Percentiles rank a stretch among this genome's conserved stretches.
Evolutionary conservation across 1,140 invertebrate genomes (phyloP).

Genomic region (Leptinotarsa texana): DNA sequence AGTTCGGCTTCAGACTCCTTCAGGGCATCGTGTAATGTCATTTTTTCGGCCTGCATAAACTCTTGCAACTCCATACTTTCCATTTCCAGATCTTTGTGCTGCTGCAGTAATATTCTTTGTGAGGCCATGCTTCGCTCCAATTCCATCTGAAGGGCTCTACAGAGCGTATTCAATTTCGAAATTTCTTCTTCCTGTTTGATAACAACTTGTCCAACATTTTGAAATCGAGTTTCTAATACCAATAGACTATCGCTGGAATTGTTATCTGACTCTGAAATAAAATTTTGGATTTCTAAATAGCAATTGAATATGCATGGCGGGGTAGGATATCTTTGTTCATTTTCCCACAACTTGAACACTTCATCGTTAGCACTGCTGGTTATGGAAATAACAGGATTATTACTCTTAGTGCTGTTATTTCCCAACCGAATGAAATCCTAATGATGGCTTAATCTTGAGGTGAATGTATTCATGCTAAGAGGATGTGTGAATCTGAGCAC

Average conservation of each 20-base stretch:
- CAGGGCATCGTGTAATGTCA: slow-evolving; percentile 71
- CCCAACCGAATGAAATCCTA: too few relatives aligned
- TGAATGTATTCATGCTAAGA: too few relatives aligned
- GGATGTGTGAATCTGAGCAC: too few relatives aligned
- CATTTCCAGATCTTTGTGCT: slow-evolving; percentile 70
- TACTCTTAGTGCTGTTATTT: too few relatives aligned
- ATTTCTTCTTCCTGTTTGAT: slow-evolving; percentile 77
- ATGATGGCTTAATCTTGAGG: too few relatives aligned
- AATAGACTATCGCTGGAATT: slow-evolving; percentile 70
- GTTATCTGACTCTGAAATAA: slow-evolving; percentile 35
- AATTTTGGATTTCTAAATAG: too few relatives aligned
- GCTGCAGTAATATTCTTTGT: slow-evolving; percentile 69
- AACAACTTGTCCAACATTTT: slow-evolving; percentile 73
- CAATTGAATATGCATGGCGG: too few relatives aligned
- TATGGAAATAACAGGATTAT: too few relatives aligned
- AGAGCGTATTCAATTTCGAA: slow-evolving; percentile 67
- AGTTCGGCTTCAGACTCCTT: slow-evolving; percentile 75
- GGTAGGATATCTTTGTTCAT: too few relatives aligned
- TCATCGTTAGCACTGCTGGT: too few relatives aligned
- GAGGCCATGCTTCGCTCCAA: slow-evolving; percentile 68
- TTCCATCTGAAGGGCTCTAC: slow-evolving; percentile 69
- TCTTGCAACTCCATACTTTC: slow-evolving; percentile 76
- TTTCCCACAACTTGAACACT: too few relatives aligned
- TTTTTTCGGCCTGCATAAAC: slow-evolving; percentile 78
- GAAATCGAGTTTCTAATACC: slow-evolving; percentile 74